These are phyloP conservation scores for Clepsis dumicolana DNA, from an alignment of 2,888 invertebrate genomes.

Conservation along the genomic window DNA sequence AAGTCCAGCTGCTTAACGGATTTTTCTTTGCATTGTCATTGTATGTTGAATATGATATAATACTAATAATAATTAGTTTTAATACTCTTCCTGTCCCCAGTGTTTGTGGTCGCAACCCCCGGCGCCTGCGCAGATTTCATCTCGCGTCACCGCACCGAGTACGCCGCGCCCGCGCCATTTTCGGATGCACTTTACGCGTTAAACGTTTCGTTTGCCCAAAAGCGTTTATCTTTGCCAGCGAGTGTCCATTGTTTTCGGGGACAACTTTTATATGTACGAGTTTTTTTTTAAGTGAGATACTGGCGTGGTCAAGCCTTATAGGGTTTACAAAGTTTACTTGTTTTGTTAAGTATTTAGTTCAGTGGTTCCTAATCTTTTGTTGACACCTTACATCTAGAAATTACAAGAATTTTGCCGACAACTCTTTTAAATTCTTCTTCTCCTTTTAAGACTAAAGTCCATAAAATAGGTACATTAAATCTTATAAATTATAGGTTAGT, in stretches of 20 bases:
- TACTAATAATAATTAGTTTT: too few relatives aligned
- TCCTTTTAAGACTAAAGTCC: too few relatives aligned
- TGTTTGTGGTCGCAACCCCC: slow-evolving; percentile 6
- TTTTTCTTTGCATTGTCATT: too few relatives aligned
- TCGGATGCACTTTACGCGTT: slow-evolving; percentile 64
- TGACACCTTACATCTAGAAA: too few relatives aligned
- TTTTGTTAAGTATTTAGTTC: background rate
- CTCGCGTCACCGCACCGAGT: slow-evolving; percentile 73
- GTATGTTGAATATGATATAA: too few relatives aligned
- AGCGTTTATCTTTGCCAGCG: slow-evolving; percentile 62
- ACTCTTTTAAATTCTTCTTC: too few relatives aligned
- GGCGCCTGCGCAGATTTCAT: slow-evolving; percentile 80
- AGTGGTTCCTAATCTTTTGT: too few relatives aligned
- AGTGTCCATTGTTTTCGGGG: slow-evolving; percentile 65
- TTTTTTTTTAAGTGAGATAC: slow-evolving; percentile 4
- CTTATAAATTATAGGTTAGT: too few relatives aligned
- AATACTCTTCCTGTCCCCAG: slow-evolving; percentile 11
- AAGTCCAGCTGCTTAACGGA: too few relatives aligned
- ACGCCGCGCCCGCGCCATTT: slow-evolving; percentile 71
- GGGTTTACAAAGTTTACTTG: background rate
- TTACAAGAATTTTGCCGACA: too few relatives aligned
- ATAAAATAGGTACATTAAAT: too few relatives aligned
- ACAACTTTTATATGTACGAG: slow-evolving; percentile 24
- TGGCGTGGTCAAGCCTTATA: slow-evolving; percentile 19
- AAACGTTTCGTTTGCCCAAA: slow-evolving; percentile 64